phyloP scores from a whole-genome alignment of 2,113 vertebrate species.

The Calyptomena viridis region DNA sequence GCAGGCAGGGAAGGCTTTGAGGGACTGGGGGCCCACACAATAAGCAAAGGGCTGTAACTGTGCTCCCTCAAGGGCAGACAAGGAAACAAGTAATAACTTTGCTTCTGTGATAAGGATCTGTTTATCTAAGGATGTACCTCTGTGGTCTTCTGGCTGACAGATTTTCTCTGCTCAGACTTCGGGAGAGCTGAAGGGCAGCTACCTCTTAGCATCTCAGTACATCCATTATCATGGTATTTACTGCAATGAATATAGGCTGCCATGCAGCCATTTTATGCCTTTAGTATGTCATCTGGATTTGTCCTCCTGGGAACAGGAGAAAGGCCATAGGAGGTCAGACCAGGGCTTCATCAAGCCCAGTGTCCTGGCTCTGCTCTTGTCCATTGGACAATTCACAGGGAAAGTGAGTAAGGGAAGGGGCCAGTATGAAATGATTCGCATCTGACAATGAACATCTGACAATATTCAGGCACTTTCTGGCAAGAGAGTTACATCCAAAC shows the following conservation, averaged over 20 bases:
- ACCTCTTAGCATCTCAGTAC: not conserved
- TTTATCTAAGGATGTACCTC: not conserved
- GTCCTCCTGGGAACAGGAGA: not conserved
- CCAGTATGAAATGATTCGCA: not conserved
- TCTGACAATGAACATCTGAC: not conserved
- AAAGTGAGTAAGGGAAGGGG: not conserved
- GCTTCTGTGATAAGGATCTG: not conserved
- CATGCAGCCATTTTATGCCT: not conserved
- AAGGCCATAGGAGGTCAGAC: not conserved
- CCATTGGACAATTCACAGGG: not conserved
- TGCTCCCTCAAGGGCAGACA: not conserved
- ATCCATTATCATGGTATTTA: not conserved
- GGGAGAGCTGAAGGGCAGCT: not conserved
- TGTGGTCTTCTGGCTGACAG: not conserved
- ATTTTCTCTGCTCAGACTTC: not conserved
- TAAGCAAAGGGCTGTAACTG: not conserved
- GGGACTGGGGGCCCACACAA: not conserved
- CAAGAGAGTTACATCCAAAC: not conserved
- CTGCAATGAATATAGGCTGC: not conserved
- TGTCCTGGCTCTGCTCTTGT: rapidly evolving
- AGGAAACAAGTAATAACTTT: not conserved
- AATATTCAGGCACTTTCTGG: not conserved
- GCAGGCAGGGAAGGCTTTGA: not conserved
- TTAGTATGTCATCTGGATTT: not conserved
- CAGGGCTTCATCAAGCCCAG: not conserved